phyloP scores from a whole-genome alignment of 1,140 invertebrate genomes.

The Neodiprion lecontei region DNA sequence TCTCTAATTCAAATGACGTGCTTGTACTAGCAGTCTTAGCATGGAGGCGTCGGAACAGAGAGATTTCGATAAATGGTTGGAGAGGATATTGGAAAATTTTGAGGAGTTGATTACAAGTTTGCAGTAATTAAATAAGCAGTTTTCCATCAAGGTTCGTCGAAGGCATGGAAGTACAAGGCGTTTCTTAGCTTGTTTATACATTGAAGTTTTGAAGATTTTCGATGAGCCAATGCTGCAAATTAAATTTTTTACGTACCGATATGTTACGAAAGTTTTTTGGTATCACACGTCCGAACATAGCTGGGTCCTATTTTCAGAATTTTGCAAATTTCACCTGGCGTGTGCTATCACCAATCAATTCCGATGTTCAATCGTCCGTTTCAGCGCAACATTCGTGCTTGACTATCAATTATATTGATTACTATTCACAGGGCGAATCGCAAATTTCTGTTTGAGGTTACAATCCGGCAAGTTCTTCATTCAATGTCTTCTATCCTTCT shows the following conservation, averaged over 20 bases:
- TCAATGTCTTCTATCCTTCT: no score
- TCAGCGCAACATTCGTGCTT: not conserved
- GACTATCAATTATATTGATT: no score
- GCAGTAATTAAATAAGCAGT: not conserved
- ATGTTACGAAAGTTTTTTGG: conserved; percentile 42
- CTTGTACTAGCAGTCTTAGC: not conserved
- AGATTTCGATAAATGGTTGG: not conserved
- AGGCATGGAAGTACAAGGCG: not conserved
- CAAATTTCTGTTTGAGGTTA: no score
- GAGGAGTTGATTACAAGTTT: not conserved
- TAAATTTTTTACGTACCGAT: conserved; percentile 41
- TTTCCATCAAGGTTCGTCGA: conserved; percentile 15
- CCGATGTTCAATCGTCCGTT: no score
- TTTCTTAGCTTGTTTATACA: not conserved
- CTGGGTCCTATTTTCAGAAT: not conserved
- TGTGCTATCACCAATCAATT: no score
- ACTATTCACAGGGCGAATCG: no score
- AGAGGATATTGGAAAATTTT: not conserved
- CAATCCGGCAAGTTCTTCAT: no score
- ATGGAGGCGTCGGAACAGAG: not conserved
- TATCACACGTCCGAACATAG: conserved; percentile 43
- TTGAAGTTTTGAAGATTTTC: not conserved
- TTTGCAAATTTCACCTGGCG: no score
- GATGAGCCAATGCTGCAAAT: not conserved
- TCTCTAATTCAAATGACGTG: conserved; percentile 8